Conservation (phyloP, 2,888 invertebrate species). For the Agriopis aurantiaria region DNA sequence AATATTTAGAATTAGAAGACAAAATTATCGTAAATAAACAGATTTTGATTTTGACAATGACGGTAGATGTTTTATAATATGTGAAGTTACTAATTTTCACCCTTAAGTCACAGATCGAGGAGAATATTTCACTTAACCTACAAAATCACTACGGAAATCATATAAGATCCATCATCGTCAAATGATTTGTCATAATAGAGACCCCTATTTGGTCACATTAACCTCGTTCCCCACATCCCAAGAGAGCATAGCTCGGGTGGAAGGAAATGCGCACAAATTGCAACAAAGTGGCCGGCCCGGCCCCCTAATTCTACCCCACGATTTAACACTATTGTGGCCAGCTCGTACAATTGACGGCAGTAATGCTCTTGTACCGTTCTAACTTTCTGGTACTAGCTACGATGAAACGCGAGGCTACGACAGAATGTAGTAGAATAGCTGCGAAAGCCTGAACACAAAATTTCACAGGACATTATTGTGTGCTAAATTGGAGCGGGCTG, state of each 20-base stretch:
- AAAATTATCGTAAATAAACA: too few relatives aligned
- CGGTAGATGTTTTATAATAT: background rate
- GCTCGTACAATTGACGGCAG: conserved; percentile 58
- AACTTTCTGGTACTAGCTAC: conserved; percentile 47
- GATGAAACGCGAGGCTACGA: conserved; percentile 34
- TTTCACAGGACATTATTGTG: conserved; percentile 35
- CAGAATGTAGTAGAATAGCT: conserved; percentile 38
- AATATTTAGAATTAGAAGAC: too few relatives aligned
- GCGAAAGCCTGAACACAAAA: conserved; percentile 34
- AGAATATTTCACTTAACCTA: conserved; percentile 15
- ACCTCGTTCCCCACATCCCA: conserved; percentile 29
- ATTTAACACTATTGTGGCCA: conserved; percentile 66
- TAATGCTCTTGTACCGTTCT: conserved; percentile 52
- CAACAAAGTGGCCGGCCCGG: conserved; percentile 67
- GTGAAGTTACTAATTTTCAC: background rate
- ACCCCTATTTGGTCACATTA: conserved; percentile 25
- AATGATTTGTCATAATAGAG: conserved; percentile 22
- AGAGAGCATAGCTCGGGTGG: conserved; percentile 38
- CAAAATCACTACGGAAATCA: conserved; percentile 15
- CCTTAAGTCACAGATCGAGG: conserved; percentile 5
- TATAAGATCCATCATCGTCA: conserved; percentile 20
- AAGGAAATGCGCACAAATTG: conserved; percentile 64
- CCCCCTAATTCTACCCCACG: conserved; percentile 66
- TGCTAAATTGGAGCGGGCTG: conserved; percentile 33
- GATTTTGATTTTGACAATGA: too few relatives aligned